phyloP scores from a whole-genome alignment of 2,797 vertebrate species.

The Galagoides demidoff region DNA sequence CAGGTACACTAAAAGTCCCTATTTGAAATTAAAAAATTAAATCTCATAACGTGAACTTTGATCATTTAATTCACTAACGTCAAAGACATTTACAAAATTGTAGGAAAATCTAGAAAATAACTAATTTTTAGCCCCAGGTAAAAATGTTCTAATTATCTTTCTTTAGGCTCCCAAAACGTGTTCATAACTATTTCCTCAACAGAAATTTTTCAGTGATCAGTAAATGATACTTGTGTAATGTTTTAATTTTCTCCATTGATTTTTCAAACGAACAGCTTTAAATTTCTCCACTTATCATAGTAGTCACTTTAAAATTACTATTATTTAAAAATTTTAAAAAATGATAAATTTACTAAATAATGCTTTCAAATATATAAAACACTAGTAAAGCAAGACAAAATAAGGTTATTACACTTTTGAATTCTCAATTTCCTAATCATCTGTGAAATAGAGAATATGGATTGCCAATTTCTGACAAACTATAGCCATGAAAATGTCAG shows the following conservation, averaged over 20 bases:
- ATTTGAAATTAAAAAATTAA: not conserved
- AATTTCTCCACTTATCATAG: conserved; percentile 68
- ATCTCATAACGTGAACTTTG: not conserved
- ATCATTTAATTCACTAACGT: not conserved
- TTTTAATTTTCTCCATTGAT: conserved; percentile 62
- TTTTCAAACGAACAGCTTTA: conserved; percentile 52
- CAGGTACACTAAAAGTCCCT: not conserved
- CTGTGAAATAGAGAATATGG: not conserved
- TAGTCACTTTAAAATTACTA: conserved; percentile 69
- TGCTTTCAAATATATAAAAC: conserved; percentile 26
- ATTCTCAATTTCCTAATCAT: conserved; percentile 31
- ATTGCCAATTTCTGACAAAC: not conserved
- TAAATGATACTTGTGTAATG: conserved; percentile 31
- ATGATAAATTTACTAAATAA: conserved; percentile 60
- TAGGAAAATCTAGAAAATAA: not conserved
- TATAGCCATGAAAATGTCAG: not conserved
- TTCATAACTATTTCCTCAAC: not conserved
- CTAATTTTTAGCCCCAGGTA: not conserved
- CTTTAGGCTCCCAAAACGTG: not conserved
- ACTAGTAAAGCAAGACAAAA: conserved; percentile 21
- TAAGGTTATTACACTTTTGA: not conserved
- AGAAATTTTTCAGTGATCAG: not conserved
- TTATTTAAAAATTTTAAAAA: conserved; percentile 67
- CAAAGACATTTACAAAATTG: not conserved
- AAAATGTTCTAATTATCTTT: not conserved